Percentiles rank a stretch among this genome's conserved stretches.
Evolutionary conservation across 1,140 invertebrate species (phyloP).

Genomic region (Steinernema khuongi): DNA sequence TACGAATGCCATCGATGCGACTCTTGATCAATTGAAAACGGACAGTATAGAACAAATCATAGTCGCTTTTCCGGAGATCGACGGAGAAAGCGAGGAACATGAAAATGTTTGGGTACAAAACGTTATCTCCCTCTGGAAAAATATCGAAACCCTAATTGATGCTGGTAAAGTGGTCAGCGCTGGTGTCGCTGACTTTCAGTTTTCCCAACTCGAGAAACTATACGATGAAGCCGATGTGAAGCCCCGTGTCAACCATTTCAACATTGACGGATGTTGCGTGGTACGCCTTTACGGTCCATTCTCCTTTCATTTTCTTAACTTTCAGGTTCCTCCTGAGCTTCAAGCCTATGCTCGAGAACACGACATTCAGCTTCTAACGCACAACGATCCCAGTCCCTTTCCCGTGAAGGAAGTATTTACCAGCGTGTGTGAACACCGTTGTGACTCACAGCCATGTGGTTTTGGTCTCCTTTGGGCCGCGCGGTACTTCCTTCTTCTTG

Average conservation of each 20-base stretch:
- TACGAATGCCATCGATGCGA: conserved; percentile 40
- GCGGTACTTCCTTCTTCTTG: not conserved
- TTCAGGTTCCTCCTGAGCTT: conserved; percentile 74
- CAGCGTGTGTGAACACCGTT: not conserved
- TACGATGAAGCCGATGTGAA: conserved; percentile 77
- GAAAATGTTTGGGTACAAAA: conserved; percentile 25
- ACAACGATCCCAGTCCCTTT: conserved; percentile 73
- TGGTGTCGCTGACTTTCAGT: conserved; percentile 82
- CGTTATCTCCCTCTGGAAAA: conserved; percentile 66
- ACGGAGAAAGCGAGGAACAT: conserved; percentile 36
- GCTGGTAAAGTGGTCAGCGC: conserved; percentile 69
- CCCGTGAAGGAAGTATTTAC: conserved; percentile 44
- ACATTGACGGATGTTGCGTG: conserved; percentile 86
- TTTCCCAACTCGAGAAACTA: conserved; percentile 70
- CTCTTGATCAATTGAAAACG: conserved; percentile 43
- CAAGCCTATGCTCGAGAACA: conserved; percentile 81
- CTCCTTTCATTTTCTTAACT: not conserved
- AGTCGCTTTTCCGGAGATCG: conserved; percentile 45
- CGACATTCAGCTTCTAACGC: conserved; percentile 85
- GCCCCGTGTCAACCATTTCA: conserved; percentile 87
- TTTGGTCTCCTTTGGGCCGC: not conserved
- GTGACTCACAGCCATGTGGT: not conserved
- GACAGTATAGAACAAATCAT: conserved; percentile 55
- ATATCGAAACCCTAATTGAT: conserved; percentile 69
- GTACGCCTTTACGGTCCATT: conserved; percentile 26